Evolutionary conservation across 2,888 invertebrate genomes (phyloP), one percentile per base, ranked within the genome.

Genomic region (Lasioglossum pauxillum): DNA sequence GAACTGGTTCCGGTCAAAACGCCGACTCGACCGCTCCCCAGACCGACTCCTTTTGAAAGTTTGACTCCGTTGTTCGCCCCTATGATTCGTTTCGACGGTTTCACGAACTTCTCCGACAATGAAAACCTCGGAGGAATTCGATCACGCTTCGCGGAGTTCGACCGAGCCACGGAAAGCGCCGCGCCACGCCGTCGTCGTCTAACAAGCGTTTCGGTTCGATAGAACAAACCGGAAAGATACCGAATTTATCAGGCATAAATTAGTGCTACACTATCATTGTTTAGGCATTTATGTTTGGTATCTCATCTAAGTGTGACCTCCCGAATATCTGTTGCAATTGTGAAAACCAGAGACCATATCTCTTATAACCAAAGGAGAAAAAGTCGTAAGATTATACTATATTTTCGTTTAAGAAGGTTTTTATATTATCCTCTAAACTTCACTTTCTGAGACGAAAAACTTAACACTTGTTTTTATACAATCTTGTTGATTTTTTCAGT

Each of bases 11-110:
- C 31, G 31, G 27, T 73, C 73, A 46, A 72, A 72, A 44, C 27
- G 72, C 2, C 44, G 72, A 44, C 16, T 44, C 14, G 44, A 44
- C 71, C 27, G 71, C n/a, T 53, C 53, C 38, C 44, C 19, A 31
- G n/a, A 23, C 23, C 27, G 72, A 46, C 73, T 69, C 78, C 83
- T 91, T 86, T 89, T 91, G 84, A 53, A 81, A 86, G 75, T 86
- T 87, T 38, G 60, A 85, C 77, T 46, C 44, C 71, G 12, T 69
- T 64, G 75, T 72, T 74, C 84, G 78, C 77, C 83, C 75, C 60
- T 75, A 79, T 82, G 83, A 91, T 86, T 84, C 82, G 75, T 86
- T 81, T 78, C 83, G 83, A 86, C 73, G 57, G 57, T 64, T 67
- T 69, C 38, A 41, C 35, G 64, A 91, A 87, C 84, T 90, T 82